phyloP scores from a whole-genome alignment of 2,113 vertebrate species.

The Corythaixoides concolor region DNA sequence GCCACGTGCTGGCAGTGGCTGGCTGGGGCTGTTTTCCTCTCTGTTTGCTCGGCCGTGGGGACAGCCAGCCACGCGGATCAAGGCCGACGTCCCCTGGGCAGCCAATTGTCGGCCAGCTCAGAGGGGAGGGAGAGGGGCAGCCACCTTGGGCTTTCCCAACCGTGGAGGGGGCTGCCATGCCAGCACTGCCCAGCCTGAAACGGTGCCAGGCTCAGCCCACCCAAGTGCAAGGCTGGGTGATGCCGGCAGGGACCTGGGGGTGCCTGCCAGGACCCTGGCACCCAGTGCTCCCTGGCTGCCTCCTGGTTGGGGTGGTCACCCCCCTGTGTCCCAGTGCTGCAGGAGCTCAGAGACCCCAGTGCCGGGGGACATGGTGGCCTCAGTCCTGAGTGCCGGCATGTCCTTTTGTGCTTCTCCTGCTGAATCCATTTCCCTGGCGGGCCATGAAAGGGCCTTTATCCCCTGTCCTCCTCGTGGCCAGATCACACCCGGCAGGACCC shows the following conservation, averaged over 20 bases:
- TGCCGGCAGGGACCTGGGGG: neutral
- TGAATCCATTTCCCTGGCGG: neutral
- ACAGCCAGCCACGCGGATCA: constrained; percentile 39
- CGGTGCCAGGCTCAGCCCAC: neutral
- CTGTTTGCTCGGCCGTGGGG: constrained; percentile 48
- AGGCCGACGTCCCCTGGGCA: neutral
- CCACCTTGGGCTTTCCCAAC: constrained; percentile 31
- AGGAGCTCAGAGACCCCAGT: rapidly evolving
- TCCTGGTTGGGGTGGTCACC: rapidly evolving
- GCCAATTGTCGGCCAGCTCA: constrained; percentile 15
- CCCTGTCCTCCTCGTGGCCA: neutral
- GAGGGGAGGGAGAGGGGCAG: constrained; percentile 62
- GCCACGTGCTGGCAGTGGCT: neutral
- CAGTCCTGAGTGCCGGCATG: rapidly evolving
- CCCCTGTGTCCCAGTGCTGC: neutral
- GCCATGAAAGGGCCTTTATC: constrained; percentile 40
- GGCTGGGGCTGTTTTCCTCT: constrained; percentile 29
- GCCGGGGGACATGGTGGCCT: neutral
- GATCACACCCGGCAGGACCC: neutral
- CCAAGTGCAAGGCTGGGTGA: neutral
- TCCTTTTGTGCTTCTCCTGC: neutral
- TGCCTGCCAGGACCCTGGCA: neutral
- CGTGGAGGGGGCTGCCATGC: neutral
- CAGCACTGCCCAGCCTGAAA: neutral
- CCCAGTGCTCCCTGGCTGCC: rapidly evolving